These are phyloP conservation scores for Pituophis catenifer DNA, from an alignment of 2,113 vertebrate genomes.

Conservation along the genomic window DNA sequence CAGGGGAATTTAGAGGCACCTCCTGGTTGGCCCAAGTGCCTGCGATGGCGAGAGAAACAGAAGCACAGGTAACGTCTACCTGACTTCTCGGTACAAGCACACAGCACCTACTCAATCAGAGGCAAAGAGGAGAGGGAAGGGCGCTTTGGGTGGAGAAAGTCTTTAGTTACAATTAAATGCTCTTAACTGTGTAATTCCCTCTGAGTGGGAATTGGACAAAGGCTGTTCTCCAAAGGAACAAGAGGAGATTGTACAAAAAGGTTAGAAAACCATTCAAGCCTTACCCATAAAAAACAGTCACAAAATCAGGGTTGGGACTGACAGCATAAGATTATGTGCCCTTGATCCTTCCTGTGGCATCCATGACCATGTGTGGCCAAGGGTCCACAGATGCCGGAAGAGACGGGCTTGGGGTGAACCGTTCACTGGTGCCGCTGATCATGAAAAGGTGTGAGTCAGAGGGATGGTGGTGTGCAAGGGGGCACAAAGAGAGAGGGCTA, in stretches of 20 bases:
- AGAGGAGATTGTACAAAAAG: background rate
- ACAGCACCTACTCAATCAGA: background rate
- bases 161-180: conserved; percentile 11
- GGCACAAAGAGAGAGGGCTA: background rate
- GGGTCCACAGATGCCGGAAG: background rate
- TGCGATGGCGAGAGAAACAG: background rate
- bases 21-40: background rate
- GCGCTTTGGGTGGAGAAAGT: background rate
- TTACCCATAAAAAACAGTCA: background rate
- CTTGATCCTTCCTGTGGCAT: background rate
- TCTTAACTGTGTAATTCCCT: conserved; percentile 3
- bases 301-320: background rate
- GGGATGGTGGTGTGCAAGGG: background rate
- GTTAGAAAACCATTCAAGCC: background rate
- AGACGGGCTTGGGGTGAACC: background rate
- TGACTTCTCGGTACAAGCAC: background rate
- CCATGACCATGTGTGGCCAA: background rate
- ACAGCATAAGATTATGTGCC: background rate
- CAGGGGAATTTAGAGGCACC: background rate
- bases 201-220: conserved; percentile 9
- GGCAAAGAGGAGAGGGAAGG: background rate
- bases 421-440: background rate
- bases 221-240: background rate
- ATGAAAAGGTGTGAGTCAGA: background rate
- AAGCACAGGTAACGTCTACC: too few species aligned